phyloP scores from a whole-genome alignment of 2,113 vertebrate species.

The Saguinus midas region DNA sequence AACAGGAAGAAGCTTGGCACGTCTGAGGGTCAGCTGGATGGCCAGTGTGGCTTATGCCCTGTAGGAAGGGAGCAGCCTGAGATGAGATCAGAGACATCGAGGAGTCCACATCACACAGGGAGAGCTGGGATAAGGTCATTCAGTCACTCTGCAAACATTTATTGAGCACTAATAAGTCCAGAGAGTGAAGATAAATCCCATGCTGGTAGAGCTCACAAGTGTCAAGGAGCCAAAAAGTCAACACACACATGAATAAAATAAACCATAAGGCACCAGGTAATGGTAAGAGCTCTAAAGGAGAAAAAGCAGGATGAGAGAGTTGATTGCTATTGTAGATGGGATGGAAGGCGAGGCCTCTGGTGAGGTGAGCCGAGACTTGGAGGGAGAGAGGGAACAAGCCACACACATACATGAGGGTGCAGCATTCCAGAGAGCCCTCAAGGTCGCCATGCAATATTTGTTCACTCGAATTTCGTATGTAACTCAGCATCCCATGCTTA shows the following conservation, averaged over 20 bases:
- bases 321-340: fast-evolving
- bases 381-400: too few species aligned
- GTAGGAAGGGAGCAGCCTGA: not conserved
- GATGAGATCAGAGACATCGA: not conserved
- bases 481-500: too few species aligned
- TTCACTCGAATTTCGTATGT: too few species aligned
- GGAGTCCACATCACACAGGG: not conserved
- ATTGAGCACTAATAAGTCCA: not conserved
- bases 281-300: not conserved
- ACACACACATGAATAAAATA: not conserved
- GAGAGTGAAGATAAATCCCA: not conserved
- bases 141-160: not conserved
- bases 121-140: not conserved
- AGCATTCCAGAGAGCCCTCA: too few species aligned
- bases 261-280: not conserved
- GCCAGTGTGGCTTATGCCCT: not conserved
- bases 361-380: not conserved
- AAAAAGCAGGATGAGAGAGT: not conserved
- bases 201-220: too few species aligned
- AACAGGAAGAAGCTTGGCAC: not conserved
- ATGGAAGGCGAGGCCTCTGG: not conserved
- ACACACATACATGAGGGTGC: fast-evolving
- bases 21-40: not conserved
- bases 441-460: not conserved
- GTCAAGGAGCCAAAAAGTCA: not conserved